A percentile compares a stretch with the other conserved stretches of the same genome.
Conservation (phyloP, 2,888 invertebrate species). For the Rhopalosiphum nymphaeae region DNA sequence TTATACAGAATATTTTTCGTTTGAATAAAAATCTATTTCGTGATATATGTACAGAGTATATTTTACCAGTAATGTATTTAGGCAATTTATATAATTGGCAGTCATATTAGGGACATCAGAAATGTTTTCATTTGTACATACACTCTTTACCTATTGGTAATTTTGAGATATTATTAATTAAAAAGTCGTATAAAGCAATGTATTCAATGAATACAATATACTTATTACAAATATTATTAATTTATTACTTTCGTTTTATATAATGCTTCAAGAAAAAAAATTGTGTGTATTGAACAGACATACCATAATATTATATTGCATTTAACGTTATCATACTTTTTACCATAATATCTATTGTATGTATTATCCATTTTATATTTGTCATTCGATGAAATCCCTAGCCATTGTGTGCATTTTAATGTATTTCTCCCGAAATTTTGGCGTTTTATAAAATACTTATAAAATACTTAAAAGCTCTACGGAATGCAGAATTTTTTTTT, state of each 20-base stretch:
- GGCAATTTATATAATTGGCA: neutral
- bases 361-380: neutral
- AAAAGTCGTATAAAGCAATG: neutral
- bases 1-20: neutral
- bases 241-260: neutral
- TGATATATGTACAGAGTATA: neutral
- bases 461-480: neutral
- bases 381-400: neutral
- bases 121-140: neutral
- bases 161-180: neutral
- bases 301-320: neutral
- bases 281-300: neutral
- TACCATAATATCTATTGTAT: neutral
- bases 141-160: neutral
- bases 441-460: neutral
- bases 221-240: neutral
- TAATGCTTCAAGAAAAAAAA: neutral
- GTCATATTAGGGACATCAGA: neutral
- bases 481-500: neutral
- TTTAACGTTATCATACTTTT: neutral
- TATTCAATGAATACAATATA: neutral
- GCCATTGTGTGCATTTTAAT: neutral
- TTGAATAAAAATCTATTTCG: neutral
- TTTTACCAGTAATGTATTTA: neutral
- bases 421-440: neutral